Base-by-base conservation (phyloP, 1,140 invertebrate species). In the Diabrotica undecimpunctata region DNA sequence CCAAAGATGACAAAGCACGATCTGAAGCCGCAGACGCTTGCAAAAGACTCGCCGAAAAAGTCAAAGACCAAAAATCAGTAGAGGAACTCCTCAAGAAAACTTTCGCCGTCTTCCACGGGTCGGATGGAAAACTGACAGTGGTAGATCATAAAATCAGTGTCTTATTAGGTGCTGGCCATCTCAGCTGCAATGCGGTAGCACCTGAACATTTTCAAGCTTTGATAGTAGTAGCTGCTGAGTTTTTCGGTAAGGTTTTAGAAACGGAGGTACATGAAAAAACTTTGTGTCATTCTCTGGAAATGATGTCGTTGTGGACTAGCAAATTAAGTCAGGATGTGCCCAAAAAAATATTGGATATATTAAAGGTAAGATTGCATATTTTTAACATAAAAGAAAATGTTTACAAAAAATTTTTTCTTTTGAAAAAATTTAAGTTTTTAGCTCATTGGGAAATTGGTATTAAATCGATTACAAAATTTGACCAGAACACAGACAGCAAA, bases 221-320 rank as follows among this genome's bases (percentile, higher is more conserved):
- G 61, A 85, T 88, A 56, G 79, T 83, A 57, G 82, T 80, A 37
- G 87, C 88, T 5, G 81, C 85, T 2, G 83, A 87, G 46, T 83
- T 89, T 64, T 90, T 94, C 74, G 82, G 90, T 11, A 90, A 91
- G 75, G 85, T 94, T 14, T 81, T 97, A 14, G 91, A 95, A 75
- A 85, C 85, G 39, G 96, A 98, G 84, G 91, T 93, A 57, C 94
- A 97, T 79, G 96, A 98, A 80, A 94, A 93, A 71, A 95, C 93
- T 3, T 78, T 97, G 35, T 86, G 92, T 66, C 87, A 89, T 70
- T 87, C 90, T 5, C 80, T 97, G 7, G 87, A 92, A 70, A 90
- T 90, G 85, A 85, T 96, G 77, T 82, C 86, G 8, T 74, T 89
- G 7, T 97, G 95, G 95, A 86, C 88, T 56, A 72, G 78, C 6